Percentiles rank a stretch among this genome's conserved stretches.
Conservation (phyloP, 1,140 invertebrate genomes). For the Steinernema khuongi region DNA sequence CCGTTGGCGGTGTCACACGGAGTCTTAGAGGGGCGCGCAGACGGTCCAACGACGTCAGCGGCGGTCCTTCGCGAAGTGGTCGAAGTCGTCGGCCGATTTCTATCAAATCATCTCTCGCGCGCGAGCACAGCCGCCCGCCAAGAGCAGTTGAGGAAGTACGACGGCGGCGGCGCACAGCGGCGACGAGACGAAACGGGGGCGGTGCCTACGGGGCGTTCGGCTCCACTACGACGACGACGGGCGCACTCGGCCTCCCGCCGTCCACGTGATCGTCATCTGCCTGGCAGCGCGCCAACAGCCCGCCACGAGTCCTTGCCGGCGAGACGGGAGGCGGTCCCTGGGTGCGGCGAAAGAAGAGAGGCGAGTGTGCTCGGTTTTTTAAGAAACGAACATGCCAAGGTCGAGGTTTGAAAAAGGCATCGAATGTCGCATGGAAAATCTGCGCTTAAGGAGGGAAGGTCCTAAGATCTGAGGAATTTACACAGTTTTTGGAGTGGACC, state of each 20-base stretch:
- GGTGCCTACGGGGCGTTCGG: constrained; percentile 1
- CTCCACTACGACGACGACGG: background rate
- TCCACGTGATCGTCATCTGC: constrained; percentile 12
- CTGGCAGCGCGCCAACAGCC: background rate
- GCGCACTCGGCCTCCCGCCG: background rate
- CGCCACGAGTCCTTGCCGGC: background rate
- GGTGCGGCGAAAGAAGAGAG: no score
- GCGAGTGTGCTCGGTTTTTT: no score
- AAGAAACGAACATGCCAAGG: no score
- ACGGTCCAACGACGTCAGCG: no score
- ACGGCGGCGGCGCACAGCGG: background rate
- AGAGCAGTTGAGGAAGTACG: constrained; percentile 16
- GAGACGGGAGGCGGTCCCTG: background rate
- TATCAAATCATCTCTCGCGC: constrained; percentile 14
- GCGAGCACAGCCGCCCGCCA: constrained; percentile 14
- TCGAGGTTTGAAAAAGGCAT: no score
- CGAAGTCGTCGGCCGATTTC: no score
- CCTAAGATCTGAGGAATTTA: no score
- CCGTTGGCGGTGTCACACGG: no score
- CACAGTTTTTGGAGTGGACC: no score
- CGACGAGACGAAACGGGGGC: background rate
- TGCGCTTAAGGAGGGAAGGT: no score
- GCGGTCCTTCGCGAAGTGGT: no score
- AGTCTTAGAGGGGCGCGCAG: background rate
- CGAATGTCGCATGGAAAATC: no score